Evolutionary conservation across 2,797 vertebrate genomes (phyloP).

Genomic region (Capromys pilorides): DNA sequence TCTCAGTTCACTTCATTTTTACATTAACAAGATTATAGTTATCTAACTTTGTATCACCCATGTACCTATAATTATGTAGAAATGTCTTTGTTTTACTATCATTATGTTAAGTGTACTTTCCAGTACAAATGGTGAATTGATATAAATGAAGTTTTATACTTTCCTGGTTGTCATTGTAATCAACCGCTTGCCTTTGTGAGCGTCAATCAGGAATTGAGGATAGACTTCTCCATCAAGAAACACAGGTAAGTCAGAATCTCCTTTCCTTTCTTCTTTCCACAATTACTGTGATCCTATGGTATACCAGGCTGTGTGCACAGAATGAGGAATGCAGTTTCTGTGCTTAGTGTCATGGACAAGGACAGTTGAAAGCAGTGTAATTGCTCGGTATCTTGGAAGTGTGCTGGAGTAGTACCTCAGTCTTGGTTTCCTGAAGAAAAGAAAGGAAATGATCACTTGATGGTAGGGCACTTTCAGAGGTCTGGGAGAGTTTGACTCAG

Average conservation of each 20-base stretch:
- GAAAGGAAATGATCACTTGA: background rate
- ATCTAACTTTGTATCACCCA: background rate
- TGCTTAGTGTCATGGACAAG: background rate
- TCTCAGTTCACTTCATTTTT: background rate
- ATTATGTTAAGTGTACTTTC: conserved; percentile 19
- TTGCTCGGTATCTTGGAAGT: background rate
- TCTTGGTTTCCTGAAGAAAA: background rate
- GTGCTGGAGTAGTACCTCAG: background rate
- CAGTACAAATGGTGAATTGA: background rate
- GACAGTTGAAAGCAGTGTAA: background rate
- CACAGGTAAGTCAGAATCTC: background rate
- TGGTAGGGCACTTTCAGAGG: background rate
- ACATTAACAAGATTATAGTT: background rate
- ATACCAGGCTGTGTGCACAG: background rate
- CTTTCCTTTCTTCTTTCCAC: background rate
- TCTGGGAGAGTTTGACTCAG: background rate
- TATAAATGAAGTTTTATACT: background rate
- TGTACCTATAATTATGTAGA: conserved; percentile 13
- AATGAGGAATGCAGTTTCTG: background rate
- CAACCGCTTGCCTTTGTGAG: background rate
- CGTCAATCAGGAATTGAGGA: background rate
- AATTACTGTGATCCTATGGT: background rate
- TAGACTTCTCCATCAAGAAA: conserved; percentile 15
- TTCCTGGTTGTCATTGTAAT: background rate
- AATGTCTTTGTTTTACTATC: background rate